Base-by-base conservation (phyloP, 1,140 invertebrate species). In the Lepeophtheirus salmonis region DNA sequence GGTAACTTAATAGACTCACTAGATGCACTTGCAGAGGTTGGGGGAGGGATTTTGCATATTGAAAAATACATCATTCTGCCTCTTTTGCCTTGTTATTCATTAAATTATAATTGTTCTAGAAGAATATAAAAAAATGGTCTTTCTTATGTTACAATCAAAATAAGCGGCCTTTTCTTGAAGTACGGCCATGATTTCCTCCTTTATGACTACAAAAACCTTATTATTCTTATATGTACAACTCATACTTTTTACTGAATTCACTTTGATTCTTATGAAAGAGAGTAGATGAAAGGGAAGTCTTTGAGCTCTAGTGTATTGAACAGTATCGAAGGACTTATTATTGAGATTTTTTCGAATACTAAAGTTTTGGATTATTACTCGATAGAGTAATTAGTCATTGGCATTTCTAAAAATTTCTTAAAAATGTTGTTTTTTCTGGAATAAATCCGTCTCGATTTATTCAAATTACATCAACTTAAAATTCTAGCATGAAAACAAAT, bases 231-330 rank as follows among this genome's bases (percentile, higher is more conserved):
- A 18, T 1, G 59, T 53, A 25, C 59, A 61, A 1, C 17, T 16
- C 59, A 61, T 55, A 17, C 59, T 50, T 25, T 61, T 61, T 12
- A 50, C 25, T n/a, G 17, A 56, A 50, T 61, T 14, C 2, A 52
- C 59, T 22, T 61, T 61, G 22, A 61, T 61, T 3, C 59, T 17
- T 22, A 61, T 52, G 24, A 61, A 61, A 14, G 59, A 61, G 12
- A 61, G 50, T 10, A 61, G 25, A 24, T 61, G 59, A 22, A 60
- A 61, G 2, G 59, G 59, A n/a, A 48, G 59, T 26, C 59, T 21
- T 1, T 60, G 50, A 24, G 59, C 50, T 23, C 59, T 49, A 14
- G 59, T 48, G 49, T 61, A 61, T 25, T 61, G 59, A 14, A 61
- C 59, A 13, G 59, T 50, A 22, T 61, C 59, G 1, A 50, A 50